Percentiles rank a stretch among this genome's conserved stretches.
Evolutionary conservation across 2,113 vertebrate genomes (phyloP).

Genomic region (Cyprinodon variegatus): DNA sequence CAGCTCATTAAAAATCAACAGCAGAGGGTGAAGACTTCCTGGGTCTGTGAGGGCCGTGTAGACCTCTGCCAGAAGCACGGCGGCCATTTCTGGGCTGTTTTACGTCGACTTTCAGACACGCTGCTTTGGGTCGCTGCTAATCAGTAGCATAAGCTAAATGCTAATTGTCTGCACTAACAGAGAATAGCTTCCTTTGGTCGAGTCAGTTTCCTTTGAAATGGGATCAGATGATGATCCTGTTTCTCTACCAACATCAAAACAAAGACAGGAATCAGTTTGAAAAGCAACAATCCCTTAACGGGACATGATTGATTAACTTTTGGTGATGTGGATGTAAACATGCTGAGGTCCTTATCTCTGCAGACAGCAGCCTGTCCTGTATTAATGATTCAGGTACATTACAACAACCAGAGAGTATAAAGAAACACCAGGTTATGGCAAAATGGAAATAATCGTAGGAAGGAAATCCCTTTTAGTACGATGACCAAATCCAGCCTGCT

Average conservation of each 20-base stretch:
- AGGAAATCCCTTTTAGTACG: no score
- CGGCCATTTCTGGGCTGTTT: background rate
- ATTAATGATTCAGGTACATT: background rate
- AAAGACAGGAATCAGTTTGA: no score
- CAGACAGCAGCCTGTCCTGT: background rate
- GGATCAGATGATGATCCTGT: no score
- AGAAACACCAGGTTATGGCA: no score
- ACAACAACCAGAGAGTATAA: no score
- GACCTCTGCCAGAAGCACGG: background rate
- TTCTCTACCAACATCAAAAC: no score
- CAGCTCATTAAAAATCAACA: constrained; percentile 62
- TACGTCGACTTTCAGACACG: background rate
- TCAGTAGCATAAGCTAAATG: background rate
- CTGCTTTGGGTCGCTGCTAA: background rate
- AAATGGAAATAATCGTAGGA: no score
- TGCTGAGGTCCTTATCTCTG: background rate
- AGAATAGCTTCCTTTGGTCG: no score
- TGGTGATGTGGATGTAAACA: background rate
- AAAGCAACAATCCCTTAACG: no score
- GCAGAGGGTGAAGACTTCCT: background rate
- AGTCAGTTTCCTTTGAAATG: no score
- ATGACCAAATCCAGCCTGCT: no score
- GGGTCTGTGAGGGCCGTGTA: background rate
- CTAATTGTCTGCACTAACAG: background rate
- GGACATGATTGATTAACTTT: no score